Percentiles rank a stretch among this genome's conserved stretches.
Evolutionary conservation across 2,888 invertebrate genomes (phyloP).

Genomic region (Hypomecis punctinalis): DNA sequence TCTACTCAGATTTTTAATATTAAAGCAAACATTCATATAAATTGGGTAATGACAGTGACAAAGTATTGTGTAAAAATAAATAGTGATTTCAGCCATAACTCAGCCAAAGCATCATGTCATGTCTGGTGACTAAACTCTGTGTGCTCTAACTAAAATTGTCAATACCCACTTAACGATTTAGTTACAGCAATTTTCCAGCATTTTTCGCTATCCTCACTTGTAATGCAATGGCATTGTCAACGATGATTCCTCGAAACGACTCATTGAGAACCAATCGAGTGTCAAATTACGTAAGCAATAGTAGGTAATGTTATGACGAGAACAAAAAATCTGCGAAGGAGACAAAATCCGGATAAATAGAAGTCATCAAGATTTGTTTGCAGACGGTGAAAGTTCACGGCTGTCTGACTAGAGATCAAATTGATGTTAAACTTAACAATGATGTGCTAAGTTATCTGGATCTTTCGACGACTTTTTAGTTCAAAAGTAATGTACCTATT

Average conservation of each 20-base stretch:
- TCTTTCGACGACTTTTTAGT: too few species aligned
- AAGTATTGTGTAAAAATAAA: too few species aligned
- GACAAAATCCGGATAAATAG: background rate
- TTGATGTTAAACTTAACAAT: too few species aligned
- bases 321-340: background rate
- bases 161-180: constrained; percentile 28
- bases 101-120: constrained; percentile 12
- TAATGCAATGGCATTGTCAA: constrained; percentile 55
- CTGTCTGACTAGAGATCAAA: too few species aligned
- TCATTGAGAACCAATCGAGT: constrained; percentile 61
- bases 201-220: constrained; percentile 54
- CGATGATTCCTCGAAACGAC: constrained; percentile 61
- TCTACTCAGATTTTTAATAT: too few species aligned
- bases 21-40: too few species aligned
- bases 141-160: constrained; percentile 4
- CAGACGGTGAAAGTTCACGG: too few species aligned
- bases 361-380: too few species aligned
- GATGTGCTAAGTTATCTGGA: too few species aligned
- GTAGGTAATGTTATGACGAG: constrained; percentile 30
- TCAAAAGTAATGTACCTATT: too few species aligned
- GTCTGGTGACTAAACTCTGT: constrained; percentile 4
- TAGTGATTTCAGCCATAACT: too few species aligned
- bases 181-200: constrained; percentile 41
- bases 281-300: constrained; percentile 51
- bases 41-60: too few species aligned